These are phyloP conservation scores for Pristionchus exspectatus DNA, from an alignment of 2,888 invertebrate species.

Conservation along the genomic window DNA sequence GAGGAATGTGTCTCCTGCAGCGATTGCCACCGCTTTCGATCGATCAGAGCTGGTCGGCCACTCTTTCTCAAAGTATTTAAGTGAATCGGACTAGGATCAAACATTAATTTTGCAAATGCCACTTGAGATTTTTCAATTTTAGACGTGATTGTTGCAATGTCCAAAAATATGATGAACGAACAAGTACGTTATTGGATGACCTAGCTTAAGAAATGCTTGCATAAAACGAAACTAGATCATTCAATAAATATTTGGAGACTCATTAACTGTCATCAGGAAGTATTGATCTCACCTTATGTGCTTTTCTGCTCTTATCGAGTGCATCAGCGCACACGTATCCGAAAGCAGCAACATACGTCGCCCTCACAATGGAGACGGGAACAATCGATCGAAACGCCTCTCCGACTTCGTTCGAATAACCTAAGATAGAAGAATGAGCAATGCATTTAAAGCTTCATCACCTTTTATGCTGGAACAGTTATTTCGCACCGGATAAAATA, in stretches of 20 bases:
- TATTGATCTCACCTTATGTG: conserved; percentile 82
- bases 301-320: conserved; percentile 86
- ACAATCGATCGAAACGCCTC: conserved; percentile 92
- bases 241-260: too few relatives aligned
- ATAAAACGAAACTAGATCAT: too few relatives aligned
- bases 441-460: background rate
- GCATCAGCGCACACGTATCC: conserved; percentile 87
- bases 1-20: conserved; percentile 88
- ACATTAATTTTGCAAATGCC: too few relatives aligned
- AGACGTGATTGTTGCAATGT: too few relatives aligned
- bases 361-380: conserved; percentile 85
- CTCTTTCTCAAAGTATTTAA: conserved; percentile 58
- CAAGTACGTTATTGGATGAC: too few relatives aligned
- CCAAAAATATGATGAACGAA: too few relatives aligned
- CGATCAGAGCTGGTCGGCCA: conserved; percentile 58
- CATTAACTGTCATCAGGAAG: too few relatives aligned
- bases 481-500: too few relatives aligned
- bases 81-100: too few relatives aligned
- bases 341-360: conserved; percentile 88
- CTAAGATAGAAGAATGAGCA: conserved; percentile 81
- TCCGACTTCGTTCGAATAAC: conserved; percentile 96
- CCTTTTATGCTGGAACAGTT: background rate
- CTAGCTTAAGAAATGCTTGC: too few relatives aligned
- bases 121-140: too few relatives aligned
- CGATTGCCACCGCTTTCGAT: conserved; percentile 73